Base-by-base conservation (phyloP, 2,888 invertebrate genomes). In the Orthosia incerta region DNA sequence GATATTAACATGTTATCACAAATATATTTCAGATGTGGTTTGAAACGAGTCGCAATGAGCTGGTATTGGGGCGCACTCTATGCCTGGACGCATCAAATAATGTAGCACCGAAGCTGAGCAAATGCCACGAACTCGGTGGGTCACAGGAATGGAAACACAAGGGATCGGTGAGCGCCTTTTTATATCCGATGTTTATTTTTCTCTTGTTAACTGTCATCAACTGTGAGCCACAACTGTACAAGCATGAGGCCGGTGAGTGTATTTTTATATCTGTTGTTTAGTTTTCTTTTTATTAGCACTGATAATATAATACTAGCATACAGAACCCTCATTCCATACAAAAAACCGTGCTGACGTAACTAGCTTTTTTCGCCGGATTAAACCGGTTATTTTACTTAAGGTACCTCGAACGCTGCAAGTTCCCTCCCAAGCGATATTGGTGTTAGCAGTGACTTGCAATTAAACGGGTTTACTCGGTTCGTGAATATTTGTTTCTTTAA, bases 81-180 rank as follows among this genome's bases (percentile, higher is more conserved):
- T 99, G 99, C 89, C 93, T 99, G 85, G 99, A 99, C 94, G 98
- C 98, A 0, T 96, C 97, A 0, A 97, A 97, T 79, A 95, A 94
- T 48, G 94, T 96, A 16, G 95, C 96, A 63, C 98, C 99, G 0
- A 96, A 97, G 71, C 95, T 99, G 15, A 97, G 98, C 85, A 99
- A 99, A 93, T 99, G 99, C 89, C 99, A 99, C 89, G 99, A 98
- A 92, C 98, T 98, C 96, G 98, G 98, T 16, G 98, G 98, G 0
- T 97, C 98, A 83, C 99, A 99, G 94, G 98, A 99, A 89, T 99
- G 99, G 99, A 97, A 97, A 68, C 98, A 98, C 90, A 98, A 97
- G 80, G 97, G 97, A 79, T 95, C 97, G 86, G 98, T 98, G 20
- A 77, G 82, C 0, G 48, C 20, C 55, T 31, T 50, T n/a, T 31